Conservation (phyloP, 2,888 invertebrate genomes). For the Phaedon cochleariae region DNA sequence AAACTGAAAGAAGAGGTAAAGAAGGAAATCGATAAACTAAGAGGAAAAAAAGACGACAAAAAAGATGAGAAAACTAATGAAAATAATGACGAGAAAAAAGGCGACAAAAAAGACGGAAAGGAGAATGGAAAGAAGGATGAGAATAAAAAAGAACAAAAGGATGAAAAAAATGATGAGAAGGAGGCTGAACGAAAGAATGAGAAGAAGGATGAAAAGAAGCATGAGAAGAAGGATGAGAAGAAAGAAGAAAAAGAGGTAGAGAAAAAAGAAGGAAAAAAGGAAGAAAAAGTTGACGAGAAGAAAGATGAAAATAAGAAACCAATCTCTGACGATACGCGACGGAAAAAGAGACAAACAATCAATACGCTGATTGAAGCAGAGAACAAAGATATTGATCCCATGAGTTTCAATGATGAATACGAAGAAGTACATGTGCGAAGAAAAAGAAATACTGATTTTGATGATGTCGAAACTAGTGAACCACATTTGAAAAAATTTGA, state of each 20-base stretch:
- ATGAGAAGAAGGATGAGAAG: not conserved
- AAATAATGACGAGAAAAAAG: not conserved
- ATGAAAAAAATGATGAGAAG: not conserved
- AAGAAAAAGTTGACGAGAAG: not conserved
- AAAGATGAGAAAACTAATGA: not conserved
- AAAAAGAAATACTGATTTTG: slow-evolving; percentile 42
- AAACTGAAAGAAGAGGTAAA: slow-evolving; percentile 52
- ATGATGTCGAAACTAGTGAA: not conserved
- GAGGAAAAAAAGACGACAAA: not conserved
- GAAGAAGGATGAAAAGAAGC: not conserved
- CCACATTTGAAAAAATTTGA: not conserved
- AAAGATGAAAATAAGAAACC: not conserved
- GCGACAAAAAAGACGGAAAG: not conserved
- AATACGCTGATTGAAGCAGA: slow-evolving; percentile 53
- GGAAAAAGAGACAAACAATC: slow-evolving; percentile 49
- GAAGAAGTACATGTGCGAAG: slow-evolving; percentile 50
- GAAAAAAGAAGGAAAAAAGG: not conserved
- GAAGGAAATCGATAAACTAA: slow-evolving; percentile 44
- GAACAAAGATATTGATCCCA: slow-evolving; percentile 53
- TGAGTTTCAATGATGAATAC: slow-evolving; percentile 41
- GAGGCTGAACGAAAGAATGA: too few relatives aligned
- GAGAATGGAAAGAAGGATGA: not conserved
- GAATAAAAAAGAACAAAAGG: not conserved
- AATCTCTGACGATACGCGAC: slow-evolving; percentile 24
- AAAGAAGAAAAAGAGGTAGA: not conserved